Conservation (phyloP, 1,140 invertebrate species). For the Hydropsyche tenuis region DNA sequence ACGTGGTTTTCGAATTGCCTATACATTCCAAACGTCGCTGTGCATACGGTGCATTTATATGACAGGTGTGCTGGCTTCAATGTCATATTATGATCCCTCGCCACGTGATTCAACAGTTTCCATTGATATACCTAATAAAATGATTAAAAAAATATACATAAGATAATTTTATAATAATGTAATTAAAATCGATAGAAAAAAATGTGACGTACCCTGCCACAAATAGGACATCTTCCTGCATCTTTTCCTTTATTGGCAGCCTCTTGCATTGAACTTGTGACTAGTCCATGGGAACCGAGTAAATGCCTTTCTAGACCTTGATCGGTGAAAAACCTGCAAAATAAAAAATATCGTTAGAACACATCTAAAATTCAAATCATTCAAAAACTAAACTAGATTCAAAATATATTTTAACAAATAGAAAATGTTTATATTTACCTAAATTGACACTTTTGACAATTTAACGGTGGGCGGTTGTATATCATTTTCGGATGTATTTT, state of each 20-base stretch:
- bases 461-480: constrained; percentile 90
- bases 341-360: too few relatives aligned
- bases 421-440: constrained; percentile 54
- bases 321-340: constrained; percentile 68
- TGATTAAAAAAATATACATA: constrained; percentile 18
- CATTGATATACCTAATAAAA: constrained; percentile 88
- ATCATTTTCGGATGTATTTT: constrained; percentile 97
- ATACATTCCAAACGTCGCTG: constrained; percentile 93
- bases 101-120: constrained; percentile 90
- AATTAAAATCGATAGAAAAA: constrained; percentile 13
- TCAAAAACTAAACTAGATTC: too few relatives aligned
- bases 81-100: constrained; percentile 87
- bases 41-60: constrained; percentile 94
- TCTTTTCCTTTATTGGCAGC: constrained; percentile 94
- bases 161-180: too few relatives aligned
- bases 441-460: constrained; percentile 96
- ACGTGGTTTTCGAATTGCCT: constrained; percentile 94
- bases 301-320: constrained; percentile 91
- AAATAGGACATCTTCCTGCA: constrained; percentile 90
- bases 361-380: too few relatives aligned
- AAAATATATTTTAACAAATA: constrained; percentile 57
- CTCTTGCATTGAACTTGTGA: constrained; percentile 95
- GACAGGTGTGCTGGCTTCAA: constrained; percentile 90
- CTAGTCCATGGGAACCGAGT: constrained; percentile 89
- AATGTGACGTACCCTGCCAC: constrained; percentile 76